Evolutionary conservation across 92 coral and sea anemone genomes (phyloP).

Genomic region (Porites rus): DNA sequence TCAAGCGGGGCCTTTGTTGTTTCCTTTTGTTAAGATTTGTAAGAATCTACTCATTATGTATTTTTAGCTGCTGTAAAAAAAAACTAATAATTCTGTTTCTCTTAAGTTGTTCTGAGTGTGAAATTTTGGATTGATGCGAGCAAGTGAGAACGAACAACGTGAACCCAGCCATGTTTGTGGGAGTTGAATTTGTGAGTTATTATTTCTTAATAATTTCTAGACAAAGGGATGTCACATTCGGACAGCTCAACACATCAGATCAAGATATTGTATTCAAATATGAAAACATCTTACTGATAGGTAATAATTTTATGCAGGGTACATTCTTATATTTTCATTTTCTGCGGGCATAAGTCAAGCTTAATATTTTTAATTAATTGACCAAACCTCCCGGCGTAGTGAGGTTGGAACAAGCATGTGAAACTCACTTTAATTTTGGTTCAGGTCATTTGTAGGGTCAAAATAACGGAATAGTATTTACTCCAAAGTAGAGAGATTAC

Average conservation of each 20-base stretch:
- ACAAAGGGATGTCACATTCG: background rate
- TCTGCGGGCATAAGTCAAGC: no score
- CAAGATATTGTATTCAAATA: background rate
- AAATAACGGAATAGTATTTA: background rate
- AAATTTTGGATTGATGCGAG: background rate
- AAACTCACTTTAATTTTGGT: background rate
- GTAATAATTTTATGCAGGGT: no score
- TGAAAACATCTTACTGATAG: no score
- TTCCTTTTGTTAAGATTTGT: background rate
- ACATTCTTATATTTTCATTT: no score
- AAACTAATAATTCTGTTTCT: background rate
- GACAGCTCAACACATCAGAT: background rate
- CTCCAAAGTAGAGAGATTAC: background rate
- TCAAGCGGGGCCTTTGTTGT: background rate
- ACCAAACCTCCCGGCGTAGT: background rate
- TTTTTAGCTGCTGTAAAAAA: background rate
- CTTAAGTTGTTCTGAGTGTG: no score
- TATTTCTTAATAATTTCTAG: background rate
- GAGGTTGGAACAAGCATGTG: no score
- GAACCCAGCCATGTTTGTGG: background rate
- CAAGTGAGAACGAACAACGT: no score
- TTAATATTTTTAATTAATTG: no score
- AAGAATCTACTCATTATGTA: background rate
- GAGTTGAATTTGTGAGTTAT: background rate
- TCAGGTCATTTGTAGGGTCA: constrained; percentile 19